Conservation (phyloP, 2,888 invertebrate genomes). For the Ellobium chinense region DNA sequence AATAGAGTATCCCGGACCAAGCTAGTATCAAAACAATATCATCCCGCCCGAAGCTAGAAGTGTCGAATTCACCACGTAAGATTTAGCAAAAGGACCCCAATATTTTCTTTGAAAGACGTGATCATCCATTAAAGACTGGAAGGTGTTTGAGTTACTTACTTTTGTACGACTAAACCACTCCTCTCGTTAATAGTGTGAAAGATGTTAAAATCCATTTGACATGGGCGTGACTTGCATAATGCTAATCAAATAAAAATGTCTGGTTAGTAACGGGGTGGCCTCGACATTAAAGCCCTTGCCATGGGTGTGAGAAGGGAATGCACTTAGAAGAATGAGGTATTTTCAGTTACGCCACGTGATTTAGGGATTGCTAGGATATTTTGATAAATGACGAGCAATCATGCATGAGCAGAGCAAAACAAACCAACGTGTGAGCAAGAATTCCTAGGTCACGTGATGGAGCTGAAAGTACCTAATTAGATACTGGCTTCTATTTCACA, state of each 20-base stretch:
- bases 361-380: too few species aligned
- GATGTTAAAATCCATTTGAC: constrained; percentile 16
- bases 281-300: too few species aligned
- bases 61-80: neutral
- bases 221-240: constrained; percentile 31
- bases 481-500: too few species aligned
- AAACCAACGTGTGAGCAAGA: too few species aligned
- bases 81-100: neutral
- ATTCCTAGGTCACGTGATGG: too few species aligned
- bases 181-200: constrained; percentile 8
- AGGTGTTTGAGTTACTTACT: neutral
- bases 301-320: neutral
- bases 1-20: neutral
- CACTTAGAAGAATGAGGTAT: too few species aligned
- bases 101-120: neutral
- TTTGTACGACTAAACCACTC: neutral
- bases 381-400: too few species aligned
- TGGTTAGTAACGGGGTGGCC: neutral
- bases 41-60: neutral
- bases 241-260: constrained; percentile 3
- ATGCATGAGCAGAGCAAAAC: too few species aligned
- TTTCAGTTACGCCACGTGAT: too few species aligned
- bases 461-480: too few species aligned
- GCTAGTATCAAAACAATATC: neutral
- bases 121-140: neutral